Conservation (phyloP, 2,113 vertebrate species). For the Eonycteris spelaea region DNA sequence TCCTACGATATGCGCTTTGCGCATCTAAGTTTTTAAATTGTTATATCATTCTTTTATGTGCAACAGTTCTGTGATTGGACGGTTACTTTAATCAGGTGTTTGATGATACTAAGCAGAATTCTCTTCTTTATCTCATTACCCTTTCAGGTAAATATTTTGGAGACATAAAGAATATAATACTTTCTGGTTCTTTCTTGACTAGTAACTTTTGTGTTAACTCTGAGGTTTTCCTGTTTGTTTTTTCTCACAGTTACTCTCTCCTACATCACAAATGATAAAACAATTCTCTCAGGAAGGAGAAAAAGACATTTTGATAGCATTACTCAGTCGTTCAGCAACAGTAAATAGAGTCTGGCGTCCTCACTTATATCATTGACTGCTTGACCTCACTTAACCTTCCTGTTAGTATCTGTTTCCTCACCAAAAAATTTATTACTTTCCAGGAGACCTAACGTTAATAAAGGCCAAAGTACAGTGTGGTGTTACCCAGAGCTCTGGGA, state of each 20-base stretch:
- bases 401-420: constrained; percentile 43
- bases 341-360: background rate
- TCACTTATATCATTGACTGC: background rate
- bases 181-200: constrained; percentile 12
- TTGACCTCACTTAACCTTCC: constrained; percentile 55
- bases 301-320: background rate
- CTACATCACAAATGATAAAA: background rate
- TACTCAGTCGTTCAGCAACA: background rate
- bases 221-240: constrained; percentile 48
- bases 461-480: background rate
- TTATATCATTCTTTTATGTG: background rate
- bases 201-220: background rate
- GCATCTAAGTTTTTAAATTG: background rate
- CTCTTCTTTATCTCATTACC: background rate
- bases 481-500: background rate
- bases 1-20: too few species aligned
- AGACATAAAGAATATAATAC: background rate
- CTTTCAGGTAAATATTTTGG: background rate
- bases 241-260: background rate
- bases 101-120: background rate
- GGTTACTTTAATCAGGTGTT: background rate
- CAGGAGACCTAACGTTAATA: background rate
- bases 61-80: background rate
- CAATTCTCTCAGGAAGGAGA: constrained; percentile 52
- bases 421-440: constrained; percentile 45